A percentile compares a stretch with the other conserved stretches of the same genome.
Evolutionary conservation across 2,888 invertebrate genomes (phyloP).

Genomic region (Dione vanillae): DNA sequence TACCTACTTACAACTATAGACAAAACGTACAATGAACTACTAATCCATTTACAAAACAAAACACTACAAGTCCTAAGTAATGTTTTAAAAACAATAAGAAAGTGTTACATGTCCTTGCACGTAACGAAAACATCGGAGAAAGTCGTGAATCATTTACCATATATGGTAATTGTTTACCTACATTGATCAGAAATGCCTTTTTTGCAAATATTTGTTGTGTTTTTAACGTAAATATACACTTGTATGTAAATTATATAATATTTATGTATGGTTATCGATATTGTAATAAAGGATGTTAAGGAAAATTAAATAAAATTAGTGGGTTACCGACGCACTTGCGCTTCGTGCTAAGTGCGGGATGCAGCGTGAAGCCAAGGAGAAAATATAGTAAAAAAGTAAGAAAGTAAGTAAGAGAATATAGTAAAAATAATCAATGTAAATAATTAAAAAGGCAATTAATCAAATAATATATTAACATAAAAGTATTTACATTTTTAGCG

Average conservation of each 20-base stretch:
- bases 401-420: too few species aligned
- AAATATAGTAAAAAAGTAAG: too few species aligned
- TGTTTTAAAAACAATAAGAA: constrained; percentile 38
- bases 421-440: too few species aligned
- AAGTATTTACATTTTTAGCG: too few species aligned
- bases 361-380: too few species aligned
- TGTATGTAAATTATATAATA: not conserved
- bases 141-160: constrained; percentile 34
- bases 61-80: constrained; percentile 17
- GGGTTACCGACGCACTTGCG: too few species aligned
- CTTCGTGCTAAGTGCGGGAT: too few species aligned
- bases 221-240: not conserved
- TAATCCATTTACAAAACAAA: not conserved
- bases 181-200: not conserved
- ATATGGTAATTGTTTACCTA: constrained; percentile 13
- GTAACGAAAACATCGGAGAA: constrained; percentile 34
- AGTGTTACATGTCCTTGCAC: constrained; percentile 38
- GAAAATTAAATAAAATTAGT: too few species aligned
- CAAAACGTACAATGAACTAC: not conserved
- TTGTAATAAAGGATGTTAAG: too few species aligned
- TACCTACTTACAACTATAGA: not conserved
- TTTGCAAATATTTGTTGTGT: not conserved
- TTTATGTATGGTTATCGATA: not conserved
- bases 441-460: too few species aligned
- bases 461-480: too few species aligned